Evolutionary conservation across 2,888 invertebrate genomes (phyloP).

Genomic region (Julus scanicus): DNA sequence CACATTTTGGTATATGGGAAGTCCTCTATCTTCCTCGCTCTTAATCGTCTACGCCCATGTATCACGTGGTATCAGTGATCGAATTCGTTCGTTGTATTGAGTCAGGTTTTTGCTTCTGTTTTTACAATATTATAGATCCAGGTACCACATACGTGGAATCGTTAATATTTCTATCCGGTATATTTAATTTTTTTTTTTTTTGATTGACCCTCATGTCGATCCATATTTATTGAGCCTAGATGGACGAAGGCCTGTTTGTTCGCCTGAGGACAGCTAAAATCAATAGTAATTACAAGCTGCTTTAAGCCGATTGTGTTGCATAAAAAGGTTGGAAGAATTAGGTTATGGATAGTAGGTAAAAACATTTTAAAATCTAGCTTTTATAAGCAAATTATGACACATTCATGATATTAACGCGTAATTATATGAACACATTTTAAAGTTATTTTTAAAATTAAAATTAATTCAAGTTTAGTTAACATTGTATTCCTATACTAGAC

Average conservation of each 20-base stretch:
- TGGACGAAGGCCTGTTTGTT: neutral
- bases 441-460: too few species aligned
- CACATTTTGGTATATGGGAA: constrained; percentile 34
- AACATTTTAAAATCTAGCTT: neutral
- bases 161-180: neutral
- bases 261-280: neutral
- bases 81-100: neutral
- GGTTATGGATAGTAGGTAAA: neutral
- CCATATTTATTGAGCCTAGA: neutral
- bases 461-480: too few species aligned
- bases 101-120: neutral
- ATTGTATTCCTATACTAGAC: too few species aligned
- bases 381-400: too few species aligned
- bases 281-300: constrained; percentile 11
- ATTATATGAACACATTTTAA: too few species aligned
- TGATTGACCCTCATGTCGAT: constrained; percentile 9
- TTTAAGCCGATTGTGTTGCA: constrained; percentile 16
- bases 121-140: neutral
- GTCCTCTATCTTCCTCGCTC: constrained; percentile 9
- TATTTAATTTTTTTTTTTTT: constrained; percentile 10
- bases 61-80: constrained; percentile 17
- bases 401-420: too few species aligned
- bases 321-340: neutral
- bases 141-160: neutral
- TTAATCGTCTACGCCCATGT: constrained; percentile 15